Evolutionary conservation across 2,797 vertebrate genomes (phyloP).

Genomic region (Chiropotes sagulatus): DNA sequence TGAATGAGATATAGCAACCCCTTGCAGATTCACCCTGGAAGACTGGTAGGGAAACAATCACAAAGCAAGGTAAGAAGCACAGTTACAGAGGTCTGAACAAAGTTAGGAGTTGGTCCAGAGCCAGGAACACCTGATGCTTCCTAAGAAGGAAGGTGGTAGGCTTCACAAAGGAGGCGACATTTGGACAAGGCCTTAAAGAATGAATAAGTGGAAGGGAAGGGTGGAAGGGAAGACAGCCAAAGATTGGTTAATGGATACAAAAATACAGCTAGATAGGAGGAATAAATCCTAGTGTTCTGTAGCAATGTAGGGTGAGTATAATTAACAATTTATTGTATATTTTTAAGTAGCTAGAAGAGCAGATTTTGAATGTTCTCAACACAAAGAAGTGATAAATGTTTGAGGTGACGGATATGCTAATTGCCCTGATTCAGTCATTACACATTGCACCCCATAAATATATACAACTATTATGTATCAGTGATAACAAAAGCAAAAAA

Average conservation of each 20-base stretch:
- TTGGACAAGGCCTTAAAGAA: not conserved
- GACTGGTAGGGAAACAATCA: not conserved
- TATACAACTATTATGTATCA: not conserved
- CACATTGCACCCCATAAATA: not conserved
- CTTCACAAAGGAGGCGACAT: constrained; percentile 5
- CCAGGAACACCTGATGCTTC: not conserved
- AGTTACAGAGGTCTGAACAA: not conserved
- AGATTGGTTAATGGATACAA: not conserved
- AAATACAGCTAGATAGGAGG: not conserved
- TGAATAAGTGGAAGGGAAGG: not conserved
- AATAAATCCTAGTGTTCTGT: not conserved
- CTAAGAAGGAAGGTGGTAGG: not conserved
- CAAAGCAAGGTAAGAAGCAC: not conserved
- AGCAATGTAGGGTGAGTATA: not conserved
- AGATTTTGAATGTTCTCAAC: not conserved
- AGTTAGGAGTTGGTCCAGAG: not conserved
- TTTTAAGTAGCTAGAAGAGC: not conserved
- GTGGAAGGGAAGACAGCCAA: not conserved
- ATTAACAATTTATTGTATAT: not conserved
- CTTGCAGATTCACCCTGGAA: not conserved
- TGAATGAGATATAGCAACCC: not conserved
- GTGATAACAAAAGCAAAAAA: not conserved
- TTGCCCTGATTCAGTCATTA: not conserved
- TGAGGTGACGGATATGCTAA: not conserved
- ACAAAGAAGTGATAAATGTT: not conserved